A percentile compares a stretch with the other conserved stretches of the same genome.
phyloP scores from a whole-genome alignment of 2,113 vertebrate species.

The Neolamprologus sp. region DNA sequence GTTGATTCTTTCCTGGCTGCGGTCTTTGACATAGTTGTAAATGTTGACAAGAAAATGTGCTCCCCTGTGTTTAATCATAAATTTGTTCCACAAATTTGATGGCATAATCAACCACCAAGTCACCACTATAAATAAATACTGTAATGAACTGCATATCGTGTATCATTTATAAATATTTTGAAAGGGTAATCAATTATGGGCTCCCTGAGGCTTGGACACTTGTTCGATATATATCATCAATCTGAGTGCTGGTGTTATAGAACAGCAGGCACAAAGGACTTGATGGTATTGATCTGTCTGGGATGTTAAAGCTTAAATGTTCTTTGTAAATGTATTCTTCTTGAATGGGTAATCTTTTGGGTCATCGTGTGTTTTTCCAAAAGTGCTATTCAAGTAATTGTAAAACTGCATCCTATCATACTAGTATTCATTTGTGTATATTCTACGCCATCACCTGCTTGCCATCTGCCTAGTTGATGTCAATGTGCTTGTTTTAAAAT shows the following conservation, averaged over 20 bases:
- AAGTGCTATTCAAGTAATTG: background rate
- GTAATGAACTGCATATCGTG: background rate
- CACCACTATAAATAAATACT: background rate
- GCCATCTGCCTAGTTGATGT: background rate
- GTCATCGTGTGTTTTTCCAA: background rate
- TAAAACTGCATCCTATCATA: background rate
- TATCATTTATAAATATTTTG: background rate
- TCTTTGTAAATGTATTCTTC: background rate
- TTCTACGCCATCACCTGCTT: background rate
- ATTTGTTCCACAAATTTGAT: background rate
- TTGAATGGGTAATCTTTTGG: background rate
- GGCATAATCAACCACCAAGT: background rate
- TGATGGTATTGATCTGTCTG: background rate
- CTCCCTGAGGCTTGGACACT: background rate
- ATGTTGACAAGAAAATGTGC: background rate
- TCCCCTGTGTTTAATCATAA: background rate
- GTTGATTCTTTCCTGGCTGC: background rate
- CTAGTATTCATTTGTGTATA: background rate
- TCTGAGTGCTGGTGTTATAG: background rate
- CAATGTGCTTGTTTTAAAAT: background rate
- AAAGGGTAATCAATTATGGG: background rate
- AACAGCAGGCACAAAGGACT: background rate
- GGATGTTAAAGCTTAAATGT: background rate
- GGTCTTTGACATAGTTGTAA: background rate
- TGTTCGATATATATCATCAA: background rate